Evolutionary conservation across 2,797 vertebrate species (phyloP), one percentile per base, ranked within the genome.

Genomic region (Danionella dracula): DNA sequence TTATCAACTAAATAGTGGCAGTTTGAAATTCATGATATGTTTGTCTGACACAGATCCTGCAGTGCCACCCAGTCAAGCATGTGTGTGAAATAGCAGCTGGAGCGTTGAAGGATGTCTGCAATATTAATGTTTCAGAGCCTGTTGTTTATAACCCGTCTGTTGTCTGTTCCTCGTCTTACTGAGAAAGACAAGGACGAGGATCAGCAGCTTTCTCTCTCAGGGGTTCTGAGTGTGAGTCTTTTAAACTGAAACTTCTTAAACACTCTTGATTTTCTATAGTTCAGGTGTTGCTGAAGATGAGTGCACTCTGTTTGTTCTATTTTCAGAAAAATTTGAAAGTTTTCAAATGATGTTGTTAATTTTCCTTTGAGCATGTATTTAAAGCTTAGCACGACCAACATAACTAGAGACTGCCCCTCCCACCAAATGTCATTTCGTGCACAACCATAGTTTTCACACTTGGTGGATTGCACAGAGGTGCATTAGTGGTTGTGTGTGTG

Each of bases 341-440:
- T n/a, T n/a, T n/a, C 29, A 53, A 45, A 64, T 59, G 49, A 11
- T 42, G 8, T 42, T 35, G 20, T 57, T 58, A 31, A 38, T 57
- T n/a, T 35, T 7, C 10, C 29, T 63, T 63, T 70, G 11, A 55
- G 31, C 34, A 34, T 23, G 46, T 35, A 55, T 38, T 64, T 44
- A 44, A 66, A 35, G 23, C 4, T 31, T 27, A 19, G 35, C 27
- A 19, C 31, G 1, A 35, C 9, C 50, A 5, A 45, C 13, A 45
- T 65, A 29, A 37, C 19, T 13, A 31, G 21, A 23, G 4, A 19
- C 17, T n/a, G 21, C 50, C 23, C 20, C 37, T 63, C 35, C 31
- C 6, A 15, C 19, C 2, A 0, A 60, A 60, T 32, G 8, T 35
- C 35, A 32, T 54, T 10, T 35, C 23, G 10, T 64, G 12, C 42